Evolutionary conservation across 2,797 vertebrate species (phyloP), one percentile per base, ranked within the genome.

Genomic region (Cheirogaleus major): DNA sequence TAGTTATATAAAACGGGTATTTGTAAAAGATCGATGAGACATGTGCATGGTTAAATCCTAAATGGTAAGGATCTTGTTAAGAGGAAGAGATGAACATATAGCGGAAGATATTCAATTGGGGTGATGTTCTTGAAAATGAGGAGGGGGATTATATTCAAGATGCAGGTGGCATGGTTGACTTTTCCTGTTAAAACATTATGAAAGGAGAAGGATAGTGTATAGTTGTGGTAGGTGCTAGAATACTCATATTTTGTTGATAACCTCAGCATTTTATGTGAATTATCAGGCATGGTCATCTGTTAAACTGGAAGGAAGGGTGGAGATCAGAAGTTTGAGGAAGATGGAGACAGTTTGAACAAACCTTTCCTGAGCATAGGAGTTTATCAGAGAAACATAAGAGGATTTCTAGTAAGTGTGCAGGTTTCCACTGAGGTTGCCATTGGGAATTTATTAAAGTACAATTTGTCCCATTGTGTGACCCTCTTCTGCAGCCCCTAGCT

Each of bases 241-340:
- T 80, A 59, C 52, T 96, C 15, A 45, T 73, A 25, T 82, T 79
- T 94, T 45, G 17, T 88, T 81, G 63, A 38, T 83, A 69, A 76
- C 35, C 11, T 86, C 43, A 75, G 63, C 27, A 92, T 87, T 96
- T 70, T 79, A 73, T 81, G 67, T 84, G 32, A 94, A 84, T 91
- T 32, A 85, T 55, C 38, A 61, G 55, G 14, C 41, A 14, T 41
- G 52, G 5, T 55, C 30, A n/a, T 94, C 8, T 95, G 94, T 96
- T 83, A 76, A 52, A 89, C 5, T 85, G 72, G 38, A 82, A 76
- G 32, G 38, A 65, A 84, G 70, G 32, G 7, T 80, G 4, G 7
- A 11, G 20, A 76, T 91, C 35, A 50, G 48, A 50, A 38, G 23
- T 65, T 65, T 94, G 78, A 94, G 80, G 43, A 84, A 65, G 41